Base-by-base conservation (phyloP, 1,140 invertebrate species). In the Pseudomyrmex flavicornis region DNA sequence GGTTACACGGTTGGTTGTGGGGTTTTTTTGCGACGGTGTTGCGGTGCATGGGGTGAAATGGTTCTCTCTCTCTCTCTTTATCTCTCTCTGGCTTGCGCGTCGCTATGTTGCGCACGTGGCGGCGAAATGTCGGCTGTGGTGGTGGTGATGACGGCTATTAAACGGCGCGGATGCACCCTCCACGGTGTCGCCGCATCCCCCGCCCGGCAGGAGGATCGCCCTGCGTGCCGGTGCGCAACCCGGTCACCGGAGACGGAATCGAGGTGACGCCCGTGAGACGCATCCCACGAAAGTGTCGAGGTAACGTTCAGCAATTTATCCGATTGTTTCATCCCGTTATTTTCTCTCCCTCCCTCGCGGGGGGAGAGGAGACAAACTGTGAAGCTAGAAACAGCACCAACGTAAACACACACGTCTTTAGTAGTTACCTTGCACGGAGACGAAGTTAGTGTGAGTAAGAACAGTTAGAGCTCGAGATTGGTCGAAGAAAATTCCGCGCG, bases 241-340 rank as follows among this genome's bases (percentile, higher is more conserved):
- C 95, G 76, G 95, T 95, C 82, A 95, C 95, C 89, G 95, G 95
- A 89, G 93, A 95, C 88, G 95, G 95, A 89, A 93, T 95, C 88
- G 92, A 93, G 91, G 90, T 94, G 86, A 93, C 89, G 91, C 92
- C 92, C 65, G 76, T 92, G 73, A 93, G 92, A 90, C 93, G 93
- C 91, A 92, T 89, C 91, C 89, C 90, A 92, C 92, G 92, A 93
- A 94, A 88, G 89, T 92, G 86, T 91, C 89, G 93, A 94, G 94
- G 94, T 94, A 94, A 94, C 87, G 85, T 91, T 90, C 59, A 63
- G 9, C 73, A 48, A 69, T 59, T 88, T 87, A 77, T 56, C 54
- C 83, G 75, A 80, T 65, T 52, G 66, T 26, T 56, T 56, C 48
- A 3, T 74, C 73, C 46, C 66, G 13, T 61, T 58, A 46, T 59